These are phyloP conservation scores for Phymorhynchus buccinoides DNA, from an alignment of 1,140 invertebrate species.

Conservation along the genomic window DNA sequence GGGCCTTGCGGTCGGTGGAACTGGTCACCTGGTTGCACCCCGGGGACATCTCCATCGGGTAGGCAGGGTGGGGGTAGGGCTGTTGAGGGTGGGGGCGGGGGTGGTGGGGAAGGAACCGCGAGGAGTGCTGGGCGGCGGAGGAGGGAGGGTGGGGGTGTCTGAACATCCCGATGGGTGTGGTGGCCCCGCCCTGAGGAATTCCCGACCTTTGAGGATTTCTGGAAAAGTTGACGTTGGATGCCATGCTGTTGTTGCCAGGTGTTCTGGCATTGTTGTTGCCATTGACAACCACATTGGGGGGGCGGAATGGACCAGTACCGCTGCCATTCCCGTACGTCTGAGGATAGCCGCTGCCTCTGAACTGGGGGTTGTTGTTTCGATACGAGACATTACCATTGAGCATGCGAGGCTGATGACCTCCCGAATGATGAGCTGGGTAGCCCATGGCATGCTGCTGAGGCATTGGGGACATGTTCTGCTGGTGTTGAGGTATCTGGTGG, in stretches of 20 bases:
- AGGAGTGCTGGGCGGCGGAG: neutral
- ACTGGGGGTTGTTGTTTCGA: neutral
- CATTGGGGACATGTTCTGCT: conserved; percentile 18
- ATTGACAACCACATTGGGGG: neutral
- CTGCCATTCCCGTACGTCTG: conserved; percentile 30
- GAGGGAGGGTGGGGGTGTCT: conserved; percentile 41
- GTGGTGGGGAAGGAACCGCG: neutral
- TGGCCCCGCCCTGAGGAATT: conserved; percentile 21
- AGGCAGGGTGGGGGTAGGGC: conserved; percentile 46
- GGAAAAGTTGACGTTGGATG: conserved; percentile 11
- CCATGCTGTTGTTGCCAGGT: neutral
- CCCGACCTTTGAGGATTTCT: neutral
- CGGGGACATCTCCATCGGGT: conserved; percentile 70
- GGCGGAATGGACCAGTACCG: neutral
- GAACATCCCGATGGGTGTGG: conserved; percentile 32
- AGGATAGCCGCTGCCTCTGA: neutral
- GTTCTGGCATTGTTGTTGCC: neutral
- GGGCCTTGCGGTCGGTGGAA: conserved; percentile 69
- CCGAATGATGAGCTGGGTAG: neutral
- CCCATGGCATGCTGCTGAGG: neutral
- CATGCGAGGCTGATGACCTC: conserved; percentile 1
- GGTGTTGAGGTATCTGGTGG: conserved; percentile 47
- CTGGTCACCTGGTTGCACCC: conserved; percentile 74
- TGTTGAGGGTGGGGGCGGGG: conserved; percentile 13
- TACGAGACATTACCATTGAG: neutral